A percentile compares a stretch with the other conserved stretches of the same genome.
phyloP scores from a whole-genome alignment of 2,113 vertebrate species.

The Pygoscelis adeliae region DNA sequence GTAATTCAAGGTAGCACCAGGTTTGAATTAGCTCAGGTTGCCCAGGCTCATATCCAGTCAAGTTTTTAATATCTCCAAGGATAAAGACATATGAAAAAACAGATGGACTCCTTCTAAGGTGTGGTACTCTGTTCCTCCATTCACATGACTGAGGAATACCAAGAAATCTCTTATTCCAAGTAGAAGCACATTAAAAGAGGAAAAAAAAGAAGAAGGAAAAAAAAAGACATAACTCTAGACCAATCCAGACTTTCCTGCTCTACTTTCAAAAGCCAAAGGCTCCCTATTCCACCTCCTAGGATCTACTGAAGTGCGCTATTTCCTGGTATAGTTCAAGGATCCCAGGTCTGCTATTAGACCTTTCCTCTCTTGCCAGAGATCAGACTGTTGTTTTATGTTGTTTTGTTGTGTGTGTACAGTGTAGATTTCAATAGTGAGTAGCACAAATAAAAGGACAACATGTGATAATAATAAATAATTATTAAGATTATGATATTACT shows the following conservation, averaged over 20 bases:
- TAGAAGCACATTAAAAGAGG: neutral
- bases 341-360: neutral
- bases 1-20: neutral
- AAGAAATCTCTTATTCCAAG: neutral
- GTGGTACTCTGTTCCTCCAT: neutral
- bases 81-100: neutral
- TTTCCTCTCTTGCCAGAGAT: neutral
- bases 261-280: neutral
- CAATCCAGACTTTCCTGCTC: neutral
- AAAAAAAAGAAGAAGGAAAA: fast-evolving
- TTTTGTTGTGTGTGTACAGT: neutral
- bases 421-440: neutral
- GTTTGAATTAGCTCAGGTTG: neutral
- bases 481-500: neutral
- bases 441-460: neutral
- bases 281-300: neutral
- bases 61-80: neutral
- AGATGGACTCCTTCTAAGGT: neutral
- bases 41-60: neutral
- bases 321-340: neutral
- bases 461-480: neutral
- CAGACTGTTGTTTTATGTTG: neutral
- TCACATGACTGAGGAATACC: neutral
- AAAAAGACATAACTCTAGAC: neutral
- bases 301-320: neutral